phyloP scores from a whole-genome alignment of 2,888 invertebrate genomes.

The Sicus ferrugineus region DNA sequence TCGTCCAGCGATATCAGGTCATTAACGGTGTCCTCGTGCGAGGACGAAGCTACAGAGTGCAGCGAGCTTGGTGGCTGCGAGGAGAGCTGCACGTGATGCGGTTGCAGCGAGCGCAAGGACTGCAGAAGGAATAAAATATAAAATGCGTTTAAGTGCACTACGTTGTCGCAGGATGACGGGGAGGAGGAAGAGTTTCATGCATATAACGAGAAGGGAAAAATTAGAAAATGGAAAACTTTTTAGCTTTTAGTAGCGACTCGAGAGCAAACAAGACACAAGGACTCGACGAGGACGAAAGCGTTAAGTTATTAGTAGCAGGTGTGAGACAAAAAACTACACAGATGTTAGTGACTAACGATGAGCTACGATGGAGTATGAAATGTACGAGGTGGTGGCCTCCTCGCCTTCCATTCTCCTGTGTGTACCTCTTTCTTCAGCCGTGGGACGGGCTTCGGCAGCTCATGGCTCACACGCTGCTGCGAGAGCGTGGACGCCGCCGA shows the following conservation, averaged over 20 bases:
- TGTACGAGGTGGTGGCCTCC: not conserved
- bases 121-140: conserved; percentile 34
- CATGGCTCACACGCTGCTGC: conserved; percentile 46
- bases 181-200: not conserved
- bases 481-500: conserved; percentile 55
- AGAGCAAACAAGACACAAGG: conserved; percentile 2
- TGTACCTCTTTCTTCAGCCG: conserved; percentile 62
- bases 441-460: conserved; percentile 58
- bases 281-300: conserved; percentile 10
- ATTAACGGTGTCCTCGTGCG: conserved; percentile 64
- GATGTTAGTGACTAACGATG: conserved; percentile 29
- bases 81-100: conserved; percentile 42
- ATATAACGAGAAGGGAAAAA: not conserved
- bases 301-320: not conserved
- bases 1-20: conserved; percentile 76
- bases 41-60: conserved; percentile 38
- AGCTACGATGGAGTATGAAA: not conserved
- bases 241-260: not conserved
- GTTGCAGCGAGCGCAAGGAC: conserved; percentile 52
- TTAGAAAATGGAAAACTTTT: not conserved
- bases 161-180: not conserved
- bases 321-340: conserved; percentile 33
- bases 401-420: no score
- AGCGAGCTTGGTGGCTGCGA: conserved; percentile 17
- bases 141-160: conserved; percentile 10